Base-by-base conservation (phyloP, 2,113 vertebrate genomes). In the Brachypteracias leptosomus region DNA sequence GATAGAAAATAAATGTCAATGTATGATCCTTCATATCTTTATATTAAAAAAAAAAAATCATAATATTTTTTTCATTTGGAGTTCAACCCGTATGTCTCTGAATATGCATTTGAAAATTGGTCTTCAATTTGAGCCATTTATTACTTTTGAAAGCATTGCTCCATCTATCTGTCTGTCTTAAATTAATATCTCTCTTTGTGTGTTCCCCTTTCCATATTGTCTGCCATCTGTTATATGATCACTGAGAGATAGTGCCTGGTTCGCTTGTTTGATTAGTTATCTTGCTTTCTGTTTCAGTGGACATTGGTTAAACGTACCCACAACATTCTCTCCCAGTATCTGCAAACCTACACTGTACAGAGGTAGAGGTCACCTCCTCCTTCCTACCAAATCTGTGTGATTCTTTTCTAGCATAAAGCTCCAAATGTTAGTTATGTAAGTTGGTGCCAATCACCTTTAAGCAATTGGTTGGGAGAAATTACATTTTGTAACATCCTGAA, bases 121-220 rank as follows among this genome's bases (percentile, higher is more conserved):
- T 38, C 65, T 95, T 96, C 42, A 46, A 42, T 85, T 82, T 89
- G 76, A 86, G 35, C 25, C 29, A 82, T 85, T 92, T 90, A 74
- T 94, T 95, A 74, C 47, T 89, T 94, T 70, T 71, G 54, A 88
- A 91, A 77, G 35, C 76, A 83, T 31, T 86, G 59, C 79, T 94
- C 51, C 88, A 88, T 92, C 63, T 93, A 82, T 90, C 88, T 93
- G 78, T 31, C 90, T 91, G 87, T 91, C 78, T 95, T 58, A 88
- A 86, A 95, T 83, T 96, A 97, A 73, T 92, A 83, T 94, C 51
- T 76, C 54, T 95, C 75, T 89, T 96, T 80, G 35, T 88, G 40
- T 85, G 63, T 47, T 95, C 75, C 67, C 33, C 33, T 52, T 94
- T 80, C 82, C 88, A 91, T 94, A 93, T 90, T 88, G 91, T 77